A percentile compares a stretch with the other conserved stretches of the same genome.
These are phyloP conservation scores for Oryzaephilus surinamensis DNA, from an alignment of 1,140 invertebrate species.

Conservation along the genomic window DNA sequence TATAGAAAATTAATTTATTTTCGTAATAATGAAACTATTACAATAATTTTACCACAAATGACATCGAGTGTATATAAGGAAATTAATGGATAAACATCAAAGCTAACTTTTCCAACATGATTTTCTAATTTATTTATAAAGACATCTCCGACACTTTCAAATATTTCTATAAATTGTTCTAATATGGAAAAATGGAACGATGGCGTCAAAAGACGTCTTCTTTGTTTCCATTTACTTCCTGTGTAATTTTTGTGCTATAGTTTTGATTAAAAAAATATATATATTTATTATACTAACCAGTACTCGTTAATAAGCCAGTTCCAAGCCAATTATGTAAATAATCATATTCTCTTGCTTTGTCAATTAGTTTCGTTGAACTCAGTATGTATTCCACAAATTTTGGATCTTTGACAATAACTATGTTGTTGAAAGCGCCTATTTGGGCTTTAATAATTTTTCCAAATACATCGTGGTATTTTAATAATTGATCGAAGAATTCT, in stretches of 20 bases:
- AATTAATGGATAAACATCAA: constrained; percentile 6
- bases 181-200: constrained; percentile 6
- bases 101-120: neutral
- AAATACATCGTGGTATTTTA: too few species aligned
- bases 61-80: constrained; percentile 5
- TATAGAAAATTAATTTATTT: constrained; percentile 59
- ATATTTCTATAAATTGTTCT: constrained; percentile 4
- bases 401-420: too few species aligned
- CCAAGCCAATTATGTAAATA: constrained; percentile 4
- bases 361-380: neutral
- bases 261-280: too few species aligned
- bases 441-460: too few species aligned
- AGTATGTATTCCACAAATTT: constrained; percentile 1
- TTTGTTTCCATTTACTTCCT: constrained; percentile 9
- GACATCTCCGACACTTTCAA: constrained; percentile 3
- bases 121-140: constrained; percentile 1
- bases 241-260: too few species aligned
- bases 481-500: too few species aligned
- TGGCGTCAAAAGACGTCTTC: constrained; percentile 3
- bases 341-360: constrained; percentile 3
- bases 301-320: constrained; percentile 4
- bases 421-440: too few species aligned
- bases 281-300: too few species aligned
- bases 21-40: neutral
- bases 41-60: constrained; percentile 3